Conservation (phyloP, 1,140 invertebrate species). For the Planococcus citri region DNA sequence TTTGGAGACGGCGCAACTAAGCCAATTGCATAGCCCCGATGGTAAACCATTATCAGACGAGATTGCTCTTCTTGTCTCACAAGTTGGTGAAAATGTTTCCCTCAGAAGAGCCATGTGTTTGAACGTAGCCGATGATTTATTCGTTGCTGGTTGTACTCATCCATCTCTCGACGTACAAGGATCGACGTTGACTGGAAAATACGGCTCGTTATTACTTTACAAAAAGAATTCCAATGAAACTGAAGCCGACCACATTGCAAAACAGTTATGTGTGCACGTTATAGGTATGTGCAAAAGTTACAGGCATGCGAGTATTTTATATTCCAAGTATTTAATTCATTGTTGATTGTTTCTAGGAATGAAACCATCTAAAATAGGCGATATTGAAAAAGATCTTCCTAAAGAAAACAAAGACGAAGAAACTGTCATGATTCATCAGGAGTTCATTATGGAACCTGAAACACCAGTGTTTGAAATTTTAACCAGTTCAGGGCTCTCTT, state of each 20-base stretch:
- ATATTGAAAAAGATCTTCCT: neutral
- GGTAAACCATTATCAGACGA: slow-evolving; percentile 63
- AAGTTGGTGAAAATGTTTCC: slow-evolving; percentile 78
- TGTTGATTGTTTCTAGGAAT: neutral
- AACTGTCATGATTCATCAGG: neutral
- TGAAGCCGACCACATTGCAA: neutral
- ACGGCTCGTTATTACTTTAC: slow-evolving; percentile 64
- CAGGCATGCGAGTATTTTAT: neutral
- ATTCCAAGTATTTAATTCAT: neutral
- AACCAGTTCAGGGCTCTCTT: neutral
- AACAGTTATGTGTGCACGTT: slow-evolving; percentile 76
- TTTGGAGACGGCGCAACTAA: slow-evolving; percentile 52
- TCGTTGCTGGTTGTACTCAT: slow-evolving; percentile 59
- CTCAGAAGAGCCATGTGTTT: slow-evolving; percentile 61
- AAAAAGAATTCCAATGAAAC: slow-evolving; percentile 31
- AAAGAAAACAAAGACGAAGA: slow-evolving; percentile 14
- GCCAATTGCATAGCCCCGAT: slow-evolving; percentile 42
- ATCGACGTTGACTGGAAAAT: slow-evolving; percentile 55
- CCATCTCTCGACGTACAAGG: slow-evolving; percentile 41
- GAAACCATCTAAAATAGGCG: slow-evolving; percentile 10
- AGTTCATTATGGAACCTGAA: neutral
- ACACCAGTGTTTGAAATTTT: neutral
- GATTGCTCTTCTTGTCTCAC: slow-evolving; percentile 68
- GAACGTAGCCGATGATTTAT: slow-evolving; percentile 40
- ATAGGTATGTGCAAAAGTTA: slow-evolving; percentile 43